Evolutionary conservation across 2,888 invertebrate genomes (phyloP), one percentile per base, ranked within the genome.

Genomic region (Spisula solida): DNA sequence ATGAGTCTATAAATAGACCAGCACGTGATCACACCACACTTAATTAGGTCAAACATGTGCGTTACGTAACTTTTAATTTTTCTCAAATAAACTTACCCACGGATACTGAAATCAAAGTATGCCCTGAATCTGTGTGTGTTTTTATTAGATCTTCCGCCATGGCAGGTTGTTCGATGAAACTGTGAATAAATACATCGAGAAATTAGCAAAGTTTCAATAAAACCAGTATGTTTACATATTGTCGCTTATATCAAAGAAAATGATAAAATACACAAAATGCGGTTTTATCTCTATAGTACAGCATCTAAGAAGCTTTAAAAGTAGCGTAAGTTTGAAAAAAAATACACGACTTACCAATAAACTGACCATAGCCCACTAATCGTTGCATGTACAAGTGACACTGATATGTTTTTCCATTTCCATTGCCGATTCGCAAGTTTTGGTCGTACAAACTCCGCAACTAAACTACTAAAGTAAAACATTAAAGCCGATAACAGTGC

Each of bases 91-190:
- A 95, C 96, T 95, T 94, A 97, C 97, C 97, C 8, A 96, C 95
- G 29, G 97, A 97, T 90, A 97, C 95, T 31, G 96, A 95, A 12
- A 97, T 94, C 25, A 97, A 94, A 20, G 94, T 93, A 88, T 97
- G 96, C 12, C 97, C 96, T 18, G 95, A 94, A 14, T 93, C 89
- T 2, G 96, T 96, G 93, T 96, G 96, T 14, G 95, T 95, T 75
- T 95, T 93, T 34, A 97, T 96, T 51, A 97, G 93, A 93, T 97
- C 97, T 90, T 96, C 96, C 51, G 96, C 96, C 95, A 97, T 96
- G 88, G 96, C 95, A 18, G 97, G 97, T 85, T 96, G 94, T 91
- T 95, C 94, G 91, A 96, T 96, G 91, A 97, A 97, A 93, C 97
- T 97, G 95, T 8, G 96, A 95, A 87, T 92, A 87, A 88, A 85